phyloP scores from a whole-genome alignment of 2,888 invertebrate genomes.

The Hirudinaria manillensis region DNA sequence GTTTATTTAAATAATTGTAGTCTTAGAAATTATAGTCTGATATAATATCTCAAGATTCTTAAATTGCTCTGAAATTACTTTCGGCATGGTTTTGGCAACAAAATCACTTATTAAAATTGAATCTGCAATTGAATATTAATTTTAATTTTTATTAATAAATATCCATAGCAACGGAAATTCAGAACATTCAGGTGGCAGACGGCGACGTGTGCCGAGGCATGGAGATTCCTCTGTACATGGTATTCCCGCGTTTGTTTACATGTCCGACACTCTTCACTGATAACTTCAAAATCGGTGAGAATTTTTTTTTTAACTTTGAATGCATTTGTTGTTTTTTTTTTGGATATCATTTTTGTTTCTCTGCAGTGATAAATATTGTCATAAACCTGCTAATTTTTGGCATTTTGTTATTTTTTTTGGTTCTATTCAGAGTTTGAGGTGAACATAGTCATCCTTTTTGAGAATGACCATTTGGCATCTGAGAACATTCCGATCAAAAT shows the following conservation, averaged over 20 bases:
- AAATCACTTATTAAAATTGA: no score
- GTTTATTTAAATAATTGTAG: no score
- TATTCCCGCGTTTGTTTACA: conserved; percentile 87
- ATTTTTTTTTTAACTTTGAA: background rate
- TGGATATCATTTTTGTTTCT: background rate
- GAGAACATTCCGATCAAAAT: conserved; percentile 80
- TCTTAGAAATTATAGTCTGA: no score
- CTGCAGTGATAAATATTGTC: background rate
- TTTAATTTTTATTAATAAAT: no score
- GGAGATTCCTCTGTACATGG: conserved; percentile 85
- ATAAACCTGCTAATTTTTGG: background rate
- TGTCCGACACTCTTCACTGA: conserved; percentile 83
- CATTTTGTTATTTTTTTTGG: background rate
- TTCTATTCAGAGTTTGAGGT: conserved; percentile 77
- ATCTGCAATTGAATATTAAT: no score
- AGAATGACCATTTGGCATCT: conserved; percentile 84
- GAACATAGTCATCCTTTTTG: conserved; percentile 83
- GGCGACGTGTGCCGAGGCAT: conserved; percentile 78
- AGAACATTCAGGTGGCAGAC: conserved; percentile 92
- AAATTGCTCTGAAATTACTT: no score
- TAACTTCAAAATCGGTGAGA: conserved; percentile 86
- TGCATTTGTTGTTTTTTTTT: background rate
- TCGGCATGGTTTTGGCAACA: no score
- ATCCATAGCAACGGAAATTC: conserved; percentile 81
- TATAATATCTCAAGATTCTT: no score